Evolutionary conservation across 2,797 vertebrate species (phyloP).

Genomic region (Poeciliopsis presidionis): DNA sequence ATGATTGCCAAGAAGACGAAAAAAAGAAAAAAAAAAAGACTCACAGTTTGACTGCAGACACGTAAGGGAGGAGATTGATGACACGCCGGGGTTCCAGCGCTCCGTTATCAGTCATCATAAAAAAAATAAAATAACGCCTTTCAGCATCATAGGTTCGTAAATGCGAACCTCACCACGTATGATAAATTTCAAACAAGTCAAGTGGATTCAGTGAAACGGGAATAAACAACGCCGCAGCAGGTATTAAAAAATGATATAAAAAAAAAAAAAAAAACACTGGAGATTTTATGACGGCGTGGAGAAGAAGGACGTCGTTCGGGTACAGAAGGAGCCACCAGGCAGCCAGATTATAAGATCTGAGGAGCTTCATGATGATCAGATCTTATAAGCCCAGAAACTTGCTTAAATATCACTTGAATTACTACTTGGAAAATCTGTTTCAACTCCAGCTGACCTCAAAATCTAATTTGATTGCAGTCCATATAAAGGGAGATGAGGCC

Average conservation of each 20-base stretch:
- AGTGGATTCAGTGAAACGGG: not conserved
- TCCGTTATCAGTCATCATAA: constrained; percentile 1
- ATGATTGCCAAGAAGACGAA: not conserved
- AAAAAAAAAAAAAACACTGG: not conserved
- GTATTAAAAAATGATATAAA: not conserved
- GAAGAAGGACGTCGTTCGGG: not conserved
- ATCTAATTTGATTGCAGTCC: not conserved
- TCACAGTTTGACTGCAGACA: not conserved
- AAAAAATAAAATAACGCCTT: not conserved
- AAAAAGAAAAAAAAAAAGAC: no score
- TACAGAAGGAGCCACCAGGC: not conserved
- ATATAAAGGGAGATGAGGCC: not conserved
- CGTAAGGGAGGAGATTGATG: not conserved
- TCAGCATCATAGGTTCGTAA: not conserved
- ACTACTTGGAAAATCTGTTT: not conserved
- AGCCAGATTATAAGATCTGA: not conserved
- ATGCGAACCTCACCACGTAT: not conserved
- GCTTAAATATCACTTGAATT: not conserved
- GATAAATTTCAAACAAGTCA: constrained; percentile 8
- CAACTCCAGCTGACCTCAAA: not conserved
- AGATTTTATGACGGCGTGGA: not conserved
- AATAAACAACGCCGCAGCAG: not conserved
- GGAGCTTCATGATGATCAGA: not conserved
- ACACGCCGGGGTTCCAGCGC: not conserved
- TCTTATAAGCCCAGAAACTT: no score